Conservation (phyloP, 1,140 invertebrate species). For the Drosophila melanica region DNA sequence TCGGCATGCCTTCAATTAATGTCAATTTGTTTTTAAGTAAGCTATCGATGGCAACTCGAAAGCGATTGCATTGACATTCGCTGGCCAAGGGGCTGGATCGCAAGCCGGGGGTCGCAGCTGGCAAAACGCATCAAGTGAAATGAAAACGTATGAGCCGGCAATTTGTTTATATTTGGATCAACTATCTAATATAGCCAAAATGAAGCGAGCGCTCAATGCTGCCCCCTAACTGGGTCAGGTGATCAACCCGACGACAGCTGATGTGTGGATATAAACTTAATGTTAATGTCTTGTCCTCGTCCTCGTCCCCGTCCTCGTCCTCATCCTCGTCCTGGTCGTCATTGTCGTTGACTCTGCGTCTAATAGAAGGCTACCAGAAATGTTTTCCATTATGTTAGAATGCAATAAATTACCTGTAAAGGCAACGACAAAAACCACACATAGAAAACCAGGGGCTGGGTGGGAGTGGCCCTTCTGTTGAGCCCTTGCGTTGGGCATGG, state of each 20-base stretch:
- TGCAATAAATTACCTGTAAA: slow-evolving; percentile 83
- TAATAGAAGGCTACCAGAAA: slow-evolving; percentile 72
- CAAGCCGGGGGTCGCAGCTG: slow-evolving; percentile 10
- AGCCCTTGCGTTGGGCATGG: slow-evolving; percentile 7
- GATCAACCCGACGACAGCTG: slow-evolving; percentile 67
- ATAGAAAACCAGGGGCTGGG: too few relatives aligned
- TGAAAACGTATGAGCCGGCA: slow-evolving; percentile 71
- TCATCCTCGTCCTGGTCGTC: slow-evolving; percentile 7
- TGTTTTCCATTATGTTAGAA: slow-evolving; percentile 83
- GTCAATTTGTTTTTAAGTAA: slow-evolving; percentile 83
- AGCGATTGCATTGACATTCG: slow-evolving; percentile 11
- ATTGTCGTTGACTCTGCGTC: slow-evolving; percentile 30
- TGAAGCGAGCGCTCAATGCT: background rate
- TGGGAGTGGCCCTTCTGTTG: background rate
- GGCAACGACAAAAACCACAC: slow-evolving; percentile 71
- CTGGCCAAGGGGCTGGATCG: background rate
- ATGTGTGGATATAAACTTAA: slow-evolving; percentile 76
- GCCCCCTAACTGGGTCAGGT: slow-evolving; percentile 50
- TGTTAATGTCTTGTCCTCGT: slow-evolving; percentile 72
- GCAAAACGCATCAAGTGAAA: slow-evolving; percentile 65
- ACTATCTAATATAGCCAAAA: slow-evolving; percentile 47
- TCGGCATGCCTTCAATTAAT: slow-evolving; percentile 82
- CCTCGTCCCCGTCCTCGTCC: slow-evolving; percentile 21
- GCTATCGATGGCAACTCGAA: slow-evolving; percentile 66
- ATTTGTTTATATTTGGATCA: slow-evolving; percentile 76